Evolutionary conservation across 2,113 vertebrate genomes (phyloP).

Genomic region (Hippopotamus amphibius): DNA sequence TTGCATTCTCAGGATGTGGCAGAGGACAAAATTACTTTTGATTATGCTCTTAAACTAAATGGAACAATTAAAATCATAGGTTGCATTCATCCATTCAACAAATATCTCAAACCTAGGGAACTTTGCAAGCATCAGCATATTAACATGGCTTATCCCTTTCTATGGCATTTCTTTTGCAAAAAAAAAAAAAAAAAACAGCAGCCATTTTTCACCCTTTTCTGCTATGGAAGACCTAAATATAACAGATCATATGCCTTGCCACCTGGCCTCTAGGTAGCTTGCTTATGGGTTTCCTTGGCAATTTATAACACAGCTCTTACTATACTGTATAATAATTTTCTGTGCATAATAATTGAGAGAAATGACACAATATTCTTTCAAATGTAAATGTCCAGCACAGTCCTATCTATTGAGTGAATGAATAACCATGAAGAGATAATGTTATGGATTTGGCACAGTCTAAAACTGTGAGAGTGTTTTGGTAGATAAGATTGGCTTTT

Average conservation of each 20-base stretch:
- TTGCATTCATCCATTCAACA: slow-evolving; percentile 69
- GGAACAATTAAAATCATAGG: slow-evolving; percentile 77
- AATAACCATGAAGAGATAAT: slow-evolving; percentile 20
- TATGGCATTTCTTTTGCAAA: background rate
- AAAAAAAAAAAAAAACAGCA: no score
- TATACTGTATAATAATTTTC: background rate
- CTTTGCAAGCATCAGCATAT: slow-evolving; percentile 63
- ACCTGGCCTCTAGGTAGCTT: slow-evolving; percentile 54
- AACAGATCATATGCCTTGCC: slow-evolving; percentile 48
- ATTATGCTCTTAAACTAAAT: slow-evolving; percentile 77
- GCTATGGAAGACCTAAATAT: slow-evolving; percentile 21
- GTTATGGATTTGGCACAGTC: background rate
- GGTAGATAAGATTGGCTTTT: background rate
- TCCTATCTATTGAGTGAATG: background rate
- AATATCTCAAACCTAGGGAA: slow-evolving; percentile 68
- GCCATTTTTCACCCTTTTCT: background rate
- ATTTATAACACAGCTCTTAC: slow-evolving; percentile 44
- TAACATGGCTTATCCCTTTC: slow-evolving; percentile 44
- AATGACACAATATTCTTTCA: slow-evolving; percentile 53
- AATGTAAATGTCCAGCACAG: slow-evolving; percentile 36
- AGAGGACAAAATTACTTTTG: slow-evolving; percentile 71
- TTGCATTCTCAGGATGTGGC: slow-evolving; percentile 62
- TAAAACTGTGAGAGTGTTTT: background rate
- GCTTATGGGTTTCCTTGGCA: background rate
- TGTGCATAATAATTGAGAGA: background rate